phyloP scores from a whole-genome alignment of 2,797 vertebrate genomes.

The Micropoecilia bifurca region DNA sequence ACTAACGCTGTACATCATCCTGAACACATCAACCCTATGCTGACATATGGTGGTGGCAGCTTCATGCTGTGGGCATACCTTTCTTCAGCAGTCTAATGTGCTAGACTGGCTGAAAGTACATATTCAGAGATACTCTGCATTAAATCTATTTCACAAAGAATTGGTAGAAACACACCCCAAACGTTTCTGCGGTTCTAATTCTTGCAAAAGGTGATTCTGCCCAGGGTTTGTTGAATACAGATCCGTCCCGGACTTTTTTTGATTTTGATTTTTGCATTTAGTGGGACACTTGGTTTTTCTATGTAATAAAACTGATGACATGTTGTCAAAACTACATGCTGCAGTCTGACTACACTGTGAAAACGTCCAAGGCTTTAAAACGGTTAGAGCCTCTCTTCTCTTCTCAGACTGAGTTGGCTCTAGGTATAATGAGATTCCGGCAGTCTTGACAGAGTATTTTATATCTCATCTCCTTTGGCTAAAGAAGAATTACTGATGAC shows the following conservation, averaged over 20 bases:
- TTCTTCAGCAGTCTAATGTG: no score
- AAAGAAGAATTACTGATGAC: conserved; percentile 15
- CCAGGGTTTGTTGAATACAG: not conserved
- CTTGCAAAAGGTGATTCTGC: not conserved
- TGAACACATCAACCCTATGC: not conserved
- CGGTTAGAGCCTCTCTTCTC: not conserved
- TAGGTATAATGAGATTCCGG: not conserved
- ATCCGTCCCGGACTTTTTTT: not conserved
- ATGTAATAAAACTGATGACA: not conserved
- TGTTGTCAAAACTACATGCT: not conserved
- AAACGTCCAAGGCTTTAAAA: not conserved
- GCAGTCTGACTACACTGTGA: not conserved
- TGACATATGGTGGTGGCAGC: not conserved
- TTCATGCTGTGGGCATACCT: not conserved
- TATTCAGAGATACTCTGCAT: no score
- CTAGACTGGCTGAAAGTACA: no score
- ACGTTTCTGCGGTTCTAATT: not conserved
- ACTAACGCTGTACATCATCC: no score
- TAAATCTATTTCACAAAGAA: no score
- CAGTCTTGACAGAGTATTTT: conserved; percentile 10
- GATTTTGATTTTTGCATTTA: not conserved
- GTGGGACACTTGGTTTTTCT: not conserved
- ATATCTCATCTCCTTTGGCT: conserved; percentile 24
- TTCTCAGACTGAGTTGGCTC: not conserved
- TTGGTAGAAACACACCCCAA: not conserved